A percentile compares a stretch with the other conserved stretches of the same genome.
Conservation (phyloP, 1,140 invertebrate genomes). For the Adelges cooleyi region DNA sequence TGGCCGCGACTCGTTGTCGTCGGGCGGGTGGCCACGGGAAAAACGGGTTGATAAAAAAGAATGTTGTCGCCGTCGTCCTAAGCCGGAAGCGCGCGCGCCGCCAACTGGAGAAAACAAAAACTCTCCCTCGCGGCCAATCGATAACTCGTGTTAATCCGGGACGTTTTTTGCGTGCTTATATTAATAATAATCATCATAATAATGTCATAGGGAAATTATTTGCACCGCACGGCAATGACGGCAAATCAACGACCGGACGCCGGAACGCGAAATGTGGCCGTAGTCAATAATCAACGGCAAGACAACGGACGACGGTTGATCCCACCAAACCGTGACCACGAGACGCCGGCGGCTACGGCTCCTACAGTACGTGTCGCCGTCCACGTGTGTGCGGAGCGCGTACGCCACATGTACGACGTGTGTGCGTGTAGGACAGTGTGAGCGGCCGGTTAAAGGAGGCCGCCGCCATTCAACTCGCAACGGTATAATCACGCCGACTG, state of each 20-base stretch:
- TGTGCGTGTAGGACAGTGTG: not conserved
- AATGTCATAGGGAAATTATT: too few relatives aligned
- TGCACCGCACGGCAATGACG: too few relatives aligned
- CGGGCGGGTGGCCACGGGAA: not conserved
- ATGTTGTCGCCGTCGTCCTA: not conserved
- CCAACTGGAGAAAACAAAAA: slow-evolving; percentile 17
- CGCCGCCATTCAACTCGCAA: slow-evolving; percentile 7
- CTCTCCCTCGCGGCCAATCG: slow-evolving; percentile 14
- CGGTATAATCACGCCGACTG: slow-evolving; percentile 27
- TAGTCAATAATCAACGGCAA: too few relatives aligned
- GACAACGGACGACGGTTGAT: too few relatives aligned
- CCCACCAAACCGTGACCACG: too few relatives aligned
- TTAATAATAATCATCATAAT: too few relatives aligned
- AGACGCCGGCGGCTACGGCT: not conserved
- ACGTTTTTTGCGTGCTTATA: not conserved
- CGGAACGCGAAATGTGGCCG: not conserved
- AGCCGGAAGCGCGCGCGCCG: slow-evolving; percentile 21
- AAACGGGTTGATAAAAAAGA: slow-evolving; percentile 16
- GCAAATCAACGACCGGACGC: not conserved
- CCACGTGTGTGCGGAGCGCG: slow-evolving; percentile 6
- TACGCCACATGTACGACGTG: not conserved
- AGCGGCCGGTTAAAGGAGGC: slow-evolving; percentile 4
- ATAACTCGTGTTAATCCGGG: slow-evolving; percentile 22
- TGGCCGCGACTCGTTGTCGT: not conserved
- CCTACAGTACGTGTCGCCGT: not conserved